Evolutionary conservation across 1,140 invertebrate species (phyloP), one percentile per base, ranked within the genome.

Genomic region (Bombus cullumanus): DNA sequence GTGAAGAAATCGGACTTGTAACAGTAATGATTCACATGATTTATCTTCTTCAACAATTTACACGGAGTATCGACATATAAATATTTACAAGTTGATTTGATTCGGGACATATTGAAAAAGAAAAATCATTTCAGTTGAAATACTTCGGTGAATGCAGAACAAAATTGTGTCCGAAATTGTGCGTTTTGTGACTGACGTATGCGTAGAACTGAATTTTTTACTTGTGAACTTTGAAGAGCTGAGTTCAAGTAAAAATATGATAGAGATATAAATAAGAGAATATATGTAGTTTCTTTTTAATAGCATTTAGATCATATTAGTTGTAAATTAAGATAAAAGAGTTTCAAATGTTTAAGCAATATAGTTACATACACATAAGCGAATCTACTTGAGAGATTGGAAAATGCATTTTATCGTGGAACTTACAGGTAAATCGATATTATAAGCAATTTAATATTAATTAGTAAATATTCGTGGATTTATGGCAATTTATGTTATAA

Each of bases 21-120:
- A 53, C n/a, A 68, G 28, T 15, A 12, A 31, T 81, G 66, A 72
- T 53, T 81, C 68, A 71, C 47, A 3, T 25, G 12, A 34, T 41
- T 81, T 81, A 41, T 81, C 79, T 47, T 71, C n/a, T 53, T 47
- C 25, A n/a, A 25, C 4, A 28, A 81, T 80, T n/a, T 53, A n/a
- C 64, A 31, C 4, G 3, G 3, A 9, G 9, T 78, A 78, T 31
- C 37, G 5, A 41, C 12, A 2, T n/a, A 39, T n/a, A 72, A n/a
- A 72, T 72, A 39, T 43, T 43, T 72, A 72, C 8, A 10, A 73
- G 2, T 18, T 9, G 41, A 31, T 72, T 28, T 47, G 41, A 31
- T 72, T 39, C 31, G 18, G 4, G 18, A 53, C 5, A 25, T n/a
- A 34, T 13, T n/a, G 28, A 28, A 77, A n/a, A 39, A n/a, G 28